phyloP scores from a whole-genome alignment of 2,113 vertebrate species.

The Sterrhoptilus dennistouni region DNA sequence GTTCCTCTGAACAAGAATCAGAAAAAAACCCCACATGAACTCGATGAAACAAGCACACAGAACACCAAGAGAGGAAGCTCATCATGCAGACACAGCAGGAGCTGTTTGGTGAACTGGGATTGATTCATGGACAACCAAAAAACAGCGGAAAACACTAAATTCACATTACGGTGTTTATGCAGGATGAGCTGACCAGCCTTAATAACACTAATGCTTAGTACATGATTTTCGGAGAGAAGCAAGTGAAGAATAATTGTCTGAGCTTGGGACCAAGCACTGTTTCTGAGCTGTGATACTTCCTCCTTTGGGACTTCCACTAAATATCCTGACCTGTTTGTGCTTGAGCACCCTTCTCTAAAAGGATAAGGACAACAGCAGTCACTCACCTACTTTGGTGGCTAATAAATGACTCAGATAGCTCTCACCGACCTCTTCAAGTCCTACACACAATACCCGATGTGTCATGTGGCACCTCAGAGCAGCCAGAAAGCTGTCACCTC shows the following conservation, averaged over 20 bases:
- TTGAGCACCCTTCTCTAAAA: conserved; percentile 24
- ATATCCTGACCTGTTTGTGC: not conserved
- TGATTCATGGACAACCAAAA: not conserved
- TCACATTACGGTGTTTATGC: not conserved
- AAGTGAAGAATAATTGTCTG: not conserved
- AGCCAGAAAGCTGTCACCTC: conserved; percentile 39
- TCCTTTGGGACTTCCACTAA: not conserved
- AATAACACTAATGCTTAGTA: not conserved
- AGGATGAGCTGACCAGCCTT: not conserved
- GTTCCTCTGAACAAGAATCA: not conserved
- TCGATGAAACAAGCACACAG: not conserved
- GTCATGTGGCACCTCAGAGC: conserved; percentile 9
- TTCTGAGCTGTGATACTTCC: not conserved
- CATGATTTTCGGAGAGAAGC: conserved; percentile 2
- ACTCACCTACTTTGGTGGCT: conserved; percentile 6
- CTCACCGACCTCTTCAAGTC: conserved; percentile 40
- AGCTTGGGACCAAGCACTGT: not conserved
- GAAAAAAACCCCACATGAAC: not conserved
- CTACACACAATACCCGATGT: not conserved
- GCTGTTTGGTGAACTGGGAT: not conserved
- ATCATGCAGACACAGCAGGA: not conserved
- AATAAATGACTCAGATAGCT: conserved; percentile 53
- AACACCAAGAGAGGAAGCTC: not conserved
- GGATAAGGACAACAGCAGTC: conserved; percentile 30
- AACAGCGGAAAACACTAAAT: not conserved